A percentile compares a stretch with the other conserved stretches of the same genome.
Conservation (phyloP, 2,888 invertebrate species). For the Blastobasis lacticolella region DNA sequence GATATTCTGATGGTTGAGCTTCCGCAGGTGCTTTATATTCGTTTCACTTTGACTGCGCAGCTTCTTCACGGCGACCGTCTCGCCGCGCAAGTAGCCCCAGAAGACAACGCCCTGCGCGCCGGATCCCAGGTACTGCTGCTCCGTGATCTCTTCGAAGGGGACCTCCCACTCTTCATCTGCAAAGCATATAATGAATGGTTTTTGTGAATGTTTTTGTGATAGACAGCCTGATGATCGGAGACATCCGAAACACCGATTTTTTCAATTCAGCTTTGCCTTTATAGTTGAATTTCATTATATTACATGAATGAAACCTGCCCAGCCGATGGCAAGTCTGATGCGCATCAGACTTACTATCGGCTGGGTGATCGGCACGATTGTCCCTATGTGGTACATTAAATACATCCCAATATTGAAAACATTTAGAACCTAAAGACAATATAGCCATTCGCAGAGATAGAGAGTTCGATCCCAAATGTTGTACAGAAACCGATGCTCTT, state of each 20-base stretch:
- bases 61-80: constrained; percentile 97
- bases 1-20: constrained; percentile 96
- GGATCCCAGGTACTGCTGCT: constrained; percentile 92
- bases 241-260: background rate
- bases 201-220: background rate
- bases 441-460: too few species aligned
- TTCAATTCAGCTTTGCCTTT: background rate
- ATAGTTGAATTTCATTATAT: background rate
- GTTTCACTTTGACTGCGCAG: constrained; percentile 94
- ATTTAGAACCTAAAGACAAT: too few species aligned
- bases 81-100: constrained; percentile 86
- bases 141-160: constrained; percentile 90
- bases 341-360: too few species aligned
- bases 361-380: too few species aligned
- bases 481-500: too few species aligned
- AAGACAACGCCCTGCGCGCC: constrained; percentile 98
- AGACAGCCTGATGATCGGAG: background rate
- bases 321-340: too few species aligned
- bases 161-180: constrained; percentile 93
- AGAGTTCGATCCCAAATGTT: too few species aligned
- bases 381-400: too few species aligned
- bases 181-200: background rate
- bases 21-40: constrained; percentile 91
- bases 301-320: too few species aligned
- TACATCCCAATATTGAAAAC: too few species aligned